Evolutionary conservation across 2,113 vertebrate genomes (phyloP).

Genomic region (Antennarius striatus): DNA sequence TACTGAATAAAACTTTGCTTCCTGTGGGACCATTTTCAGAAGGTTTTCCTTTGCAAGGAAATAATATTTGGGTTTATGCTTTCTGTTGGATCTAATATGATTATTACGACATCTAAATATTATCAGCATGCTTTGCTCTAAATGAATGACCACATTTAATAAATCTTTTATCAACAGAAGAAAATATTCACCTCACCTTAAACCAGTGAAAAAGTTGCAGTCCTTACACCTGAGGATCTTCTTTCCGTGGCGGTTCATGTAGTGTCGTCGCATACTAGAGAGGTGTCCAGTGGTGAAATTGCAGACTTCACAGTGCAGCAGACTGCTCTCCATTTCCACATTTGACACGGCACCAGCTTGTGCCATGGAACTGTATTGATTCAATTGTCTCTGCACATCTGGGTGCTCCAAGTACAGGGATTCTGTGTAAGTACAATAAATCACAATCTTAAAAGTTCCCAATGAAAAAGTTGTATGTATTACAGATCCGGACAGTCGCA

Average conservation of each 20-base stretch:
- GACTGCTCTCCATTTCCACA: conserved; percentile 55
- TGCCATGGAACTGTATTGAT: conserved; percentile 85
- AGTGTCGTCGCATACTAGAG: conserved; percentile 89
- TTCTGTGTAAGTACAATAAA: conserved; percentile 64
- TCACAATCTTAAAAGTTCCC: background rate
- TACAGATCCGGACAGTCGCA: background rate
- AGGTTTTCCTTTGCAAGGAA: too few relatives aligned
- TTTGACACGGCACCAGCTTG: conserved; percentile 62
- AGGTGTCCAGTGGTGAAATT: conserved; percentile 88
- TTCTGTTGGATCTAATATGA: too few relatives aligned
- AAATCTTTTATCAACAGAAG: background rate
- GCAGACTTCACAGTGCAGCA: conserved; percentile 91
- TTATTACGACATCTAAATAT: too few relatives aligned
- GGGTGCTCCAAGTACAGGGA: conserved; percentile 86
- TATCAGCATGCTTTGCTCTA: too few relatives aligned
- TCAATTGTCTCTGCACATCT: conserved; percentile 89
- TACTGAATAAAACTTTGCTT: too few relatives aligned
- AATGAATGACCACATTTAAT: too few relatives aligned
- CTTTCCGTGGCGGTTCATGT: conserved; percentile 88
- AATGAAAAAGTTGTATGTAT: background rate
- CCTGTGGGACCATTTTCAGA: too few relatives aligned
- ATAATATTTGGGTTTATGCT: too few relatives aligned
- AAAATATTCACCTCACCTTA: conserved; percentile 81
- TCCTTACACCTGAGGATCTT: conserved; percentile 91
- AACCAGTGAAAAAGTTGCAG: conserved; percentile 88